Conservation (phyloP, 2,113 vertebrate genomes). For the Neolamprologus devosi region DNA sequence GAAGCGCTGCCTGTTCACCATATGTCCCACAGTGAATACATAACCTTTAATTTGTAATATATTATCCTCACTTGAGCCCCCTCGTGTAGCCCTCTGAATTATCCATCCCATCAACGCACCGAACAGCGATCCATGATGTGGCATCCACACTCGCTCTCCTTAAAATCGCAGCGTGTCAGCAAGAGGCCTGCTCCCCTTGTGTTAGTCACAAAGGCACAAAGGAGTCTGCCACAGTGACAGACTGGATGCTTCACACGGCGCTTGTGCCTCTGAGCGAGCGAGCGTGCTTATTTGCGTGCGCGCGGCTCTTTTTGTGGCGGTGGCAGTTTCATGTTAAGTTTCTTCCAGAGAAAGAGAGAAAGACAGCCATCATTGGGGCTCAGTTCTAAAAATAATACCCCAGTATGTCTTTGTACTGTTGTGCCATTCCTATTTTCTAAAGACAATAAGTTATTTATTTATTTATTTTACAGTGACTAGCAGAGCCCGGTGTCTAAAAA, state of each 20-base stretch:
- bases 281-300: background rate
- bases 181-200: constrained; percentile 10
- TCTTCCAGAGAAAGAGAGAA: constrained; percentile 9
- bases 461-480: constrained; percentile 34
- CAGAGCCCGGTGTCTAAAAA: constrained; percentile 23
- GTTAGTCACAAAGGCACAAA: constrained; percentile 38
- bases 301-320: constrained; percentile 15
- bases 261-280: background rate
- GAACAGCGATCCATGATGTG: background rate
- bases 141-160: background rate
- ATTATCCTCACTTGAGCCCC: background rate
- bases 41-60: background rate
- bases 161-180: constrained; percentile 23
- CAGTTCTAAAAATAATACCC: constrained; percentile 46
- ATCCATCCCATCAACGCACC: background rate
- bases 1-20: background rate
- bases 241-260: constrained; percentile 14
- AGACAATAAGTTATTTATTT: constrained; percentile 41
- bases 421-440: constrained; percentile 10
- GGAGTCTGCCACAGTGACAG: constrained; percentile 35
- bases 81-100: background rate
- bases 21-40: background rate
- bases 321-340: constrained; percentile 40
- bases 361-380: constrained; percentile 27
- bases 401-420: constrained; percentile 36